Base-by-base conservation (phyloP, 1,140 invertebrate species). In the Scylla paramamosain region DNA sequence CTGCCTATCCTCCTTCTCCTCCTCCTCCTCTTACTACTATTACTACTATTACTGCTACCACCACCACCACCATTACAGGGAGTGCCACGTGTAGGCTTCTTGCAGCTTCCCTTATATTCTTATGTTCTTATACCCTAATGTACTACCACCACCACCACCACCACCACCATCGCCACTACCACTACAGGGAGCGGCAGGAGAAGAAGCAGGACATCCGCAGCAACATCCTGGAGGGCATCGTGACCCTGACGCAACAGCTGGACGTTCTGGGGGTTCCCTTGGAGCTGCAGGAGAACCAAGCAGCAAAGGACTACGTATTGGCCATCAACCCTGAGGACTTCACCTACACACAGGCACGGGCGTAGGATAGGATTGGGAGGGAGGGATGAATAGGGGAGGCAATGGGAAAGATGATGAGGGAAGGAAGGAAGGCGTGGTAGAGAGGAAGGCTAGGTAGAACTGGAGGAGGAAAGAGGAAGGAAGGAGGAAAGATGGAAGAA, bases 191-290 rank as follows among this genome's bases (percentile, higher is more conserved):
- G 96, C 97, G 97, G n/a, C 96, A 96, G 93, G 97, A 98, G 48
- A 98, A 98, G 96, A 97, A 97, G 20, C 96, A 97, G 8, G 97
- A 97, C 95, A 98, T 98, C 48, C 97, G 97, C 86, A 97, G 97
- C 96, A 98, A 98, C 96, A 97, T 98, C 31, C 77, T 96, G 92
- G 95, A 96, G 84, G 94, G 93, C 45, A 96, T 96, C 28, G 84
- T 90, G 25, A 97, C 97, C 93, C 97, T 98, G 82, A 97, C 97
- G 4, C 96, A 96, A 86, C 97, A 98, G 87, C 98, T 98, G 98
- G 95, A 96, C 0, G 96, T 96, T 3, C 96, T 98, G 31, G 97
- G 97, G 14, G 97, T 98, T 16, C 93, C 96, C 0, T 96, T 98
- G n/a, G 97, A 97, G 31, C 97, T 97, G 87, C 96, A 97, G 16